Conservation (phyloP, 2,888 invertebrate species). For the Cactoblastis cactorum region DNA sequence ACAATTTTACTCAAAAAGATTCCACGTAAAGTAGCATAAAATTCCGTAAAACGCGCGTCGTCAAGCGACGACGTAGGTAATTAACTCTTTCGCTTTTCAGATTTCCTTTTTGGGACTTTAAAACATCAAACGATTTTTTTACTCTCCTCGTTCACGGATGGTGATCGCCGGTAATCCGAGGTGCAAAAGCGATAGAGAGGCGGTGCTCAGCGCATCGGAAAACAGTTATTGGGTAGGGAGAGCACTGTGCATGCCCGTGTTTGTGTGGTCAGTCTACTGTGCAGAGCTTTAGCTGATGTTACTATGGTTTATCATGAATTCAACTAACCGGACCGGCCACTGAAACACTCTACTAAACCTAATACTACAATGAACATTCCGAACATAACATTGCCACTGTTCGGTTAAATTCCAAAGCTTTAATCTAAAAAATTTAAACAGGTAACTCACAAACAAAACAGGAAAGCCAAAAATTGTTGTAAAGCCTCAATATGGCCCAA, state of each 20-base stretch:
- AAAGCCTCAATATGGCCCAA: slow-evolving; percentile 48
- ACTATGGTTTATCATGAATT: slow-evolving; percentile 19
- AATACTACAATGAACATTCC: not conserved
- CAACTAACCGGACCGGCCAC: slow-evolving; percentile 2
- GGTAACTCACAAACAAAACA: slow-evolving; percentile 41
- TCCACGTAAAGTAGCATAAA: not conserved
- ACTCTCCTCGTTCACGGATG: slow-evolving; percentile 31
- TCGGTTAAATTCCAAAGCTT: slow-evolving; percentile 22
- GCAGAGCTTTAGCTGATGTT: slow-evolving; percentile 29
- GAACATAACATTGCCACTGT: not conserved
- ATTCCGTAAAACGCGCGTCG: slow-evolving; percentile 27
- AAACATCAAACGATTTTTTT: slow-evolving; percentile 47
- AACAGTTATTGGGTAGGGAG: slow-evolving; percentile 52
- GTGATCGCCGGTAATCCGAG: slow-evolving; percentile 51
- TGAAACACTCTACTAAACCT: not conserved
- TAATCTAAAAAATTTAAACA: slow-evolving; percentile 26
- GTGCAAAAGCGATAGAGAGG: slow-evolving; percentile 47
- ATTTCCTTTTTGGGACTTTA: slow-evolving; percentile 39
- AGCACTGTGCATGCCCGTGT: slow-evolving; percentile 36
- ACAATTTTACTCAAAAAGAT: not conserved
- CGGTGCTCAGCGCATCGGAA: slow-evolving; percentile 56
- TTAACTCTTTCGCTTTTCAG: slow-evolving; percentile 41
- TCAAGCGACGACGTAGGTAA: slow-evolving; percentile 38
- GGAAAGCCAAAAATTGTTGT: slow-evolving; percentile 52
- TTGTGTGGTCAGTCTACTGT: slow-evolving; percentile 39